These are phyloP conservation scores for Metridium senile DNA, from an alignment of 92 coral and sea anemone genomes.

Conservation along the genomic window DNA sequence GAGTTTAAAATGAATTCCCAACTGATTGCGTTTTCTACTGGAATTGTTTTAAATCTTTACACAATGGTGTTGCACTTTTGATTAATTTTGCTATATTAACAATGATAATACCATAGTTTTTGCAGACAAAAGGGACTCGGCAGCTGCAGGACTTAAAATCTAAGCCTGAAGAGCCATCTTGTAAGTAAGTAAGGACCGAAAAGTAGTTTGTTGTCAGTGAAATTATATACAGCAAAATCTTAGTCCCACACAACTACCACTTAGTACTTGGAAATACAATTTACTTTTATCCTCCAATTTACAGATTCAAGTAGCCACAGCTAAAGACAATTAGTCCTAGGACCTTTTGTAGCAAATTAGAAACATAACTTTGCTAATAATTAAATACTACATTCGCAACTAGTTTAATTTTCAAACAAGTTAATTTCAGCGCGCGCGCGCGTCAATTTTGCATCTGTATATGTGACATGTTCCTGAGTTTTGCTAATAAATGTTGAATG, in stretches of 20 bases:
- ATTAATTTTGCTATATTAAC: slow-evolving; percentile 97
- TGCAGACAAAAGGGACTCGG: slow-evolving; percentile 56
- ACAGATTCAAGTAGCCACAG: slow-evolving; percentile 32
- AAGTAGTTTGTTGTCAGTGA: slow-evolving; percentile 44
- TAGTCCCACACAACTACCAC: slow-evolving; percentile 13
- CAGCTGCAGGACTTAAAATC: slow-evolving; percentile 93
- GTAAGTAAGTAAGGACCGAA: slow-evolving; percentile 32
- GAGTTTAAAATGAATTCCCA: neutral
- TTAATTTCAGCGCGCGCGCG: slow-evolving; percentile 30
- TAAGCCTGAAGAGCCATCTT: slow-evolving; percentile 53
- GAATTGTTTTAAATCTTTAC: slow-evolving; percentile 65
- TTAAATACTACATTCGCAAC: slow-evolving; percentile 13
- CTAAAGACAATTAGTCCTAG: slow-evolving; percentile 26
- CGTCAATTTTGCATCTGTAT: slow-evolving; percentile 18
- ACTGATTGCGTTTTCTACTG: slow-evolving; percentile 42
- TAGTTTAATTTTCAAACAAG: slow-evolving; percentile 29
- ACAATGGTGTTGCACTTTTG: slow-evolving; percentile 88
- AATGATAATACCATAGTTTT: slow-evolving; percentile 87
- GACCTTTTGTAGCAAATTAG: slow-evolving; percentile 27
- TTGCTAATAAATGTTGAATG: slow-evolving; percentile 17
- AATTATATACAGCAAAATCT: slow-evolving; percentile 25
- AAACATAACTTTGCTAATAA: slow-evolving; percentile 26
- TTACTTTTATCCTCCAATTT: slow-evolving; percentile 26
- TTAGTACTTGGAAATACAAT: slow-evolving; percentile 32
- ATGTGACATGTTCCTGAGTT: slow-evolving; percentile 29